Conservation (phyloP, 2,888 invertebrate species). For the Pseudanteris insignis region DNA sequence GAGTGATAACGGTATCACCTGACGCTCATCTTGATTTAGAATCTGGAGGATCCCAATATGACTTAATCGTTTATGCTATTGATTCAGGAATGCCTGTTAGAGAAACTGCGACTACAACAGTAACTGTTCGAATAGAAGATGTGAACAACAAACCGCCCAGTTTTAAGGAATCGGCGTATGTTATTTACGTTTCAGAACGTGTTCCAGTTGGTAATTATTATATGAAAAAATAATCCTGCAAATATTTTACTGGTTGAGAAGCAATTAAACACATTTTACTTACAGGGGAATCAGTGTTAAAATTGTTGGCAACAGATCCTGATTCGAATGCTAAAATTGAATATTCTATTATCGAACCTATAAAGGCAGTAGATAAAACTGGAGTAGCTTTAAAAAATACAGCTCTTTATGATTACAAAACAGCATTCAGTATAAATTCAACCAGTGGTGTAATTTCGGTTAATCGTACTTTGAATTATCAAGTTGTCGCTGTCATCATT, state of each 20-base stretch:
- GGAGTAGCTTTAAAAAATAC: slow-evolving; percentile 75
- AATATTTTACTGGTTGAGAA: too few species aligned
- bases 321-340: slow-evolving; percentile 75
- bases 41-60: slow-evolving; percentile 74
- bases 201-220: slow-evolving; percentile 69
- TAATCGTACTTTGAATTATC: slow-evolving; percentile 75
- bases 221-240: slow-evolving; percentile 8
- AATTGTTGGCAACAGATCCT: slow-evolving; percentile 76
- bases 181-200: slow-evolving; percentile 78
- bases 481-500: slow-evolving; percentile 78
- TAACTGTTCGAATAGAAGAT: slow-evolving; percentile 77
- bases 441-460: slow-evolving; percentile 76
- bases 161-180: slow-evolving; percentile 73
- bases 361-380: slow-evolving; percentile 78
- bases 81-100: slow-evolving; percentile 79
- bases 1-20: slow-evolving; percentile 76
- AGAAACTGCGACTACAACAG: slow-evolving; percentile 81
- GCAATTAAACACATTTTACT: too few species aligned
- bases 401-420: slow-evolving; percentile 73
- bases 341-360: slow-evolving; percentile 75
- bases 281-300: slow-evolving; percentile 71
- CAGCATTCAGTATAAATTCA: slow-evolving; percentile 76
- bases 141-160: slow-evolving; percentile 85
- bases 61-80: slow-evolving; percentile 78
- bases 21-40: slow-evolving; percentile 79